Evolutionary conservation across 2,797 vertebrate species (phyloP), one percentile per base, ranked within the genome.

Genomic region (Sternarchorhynchus goeldii): DNA sequence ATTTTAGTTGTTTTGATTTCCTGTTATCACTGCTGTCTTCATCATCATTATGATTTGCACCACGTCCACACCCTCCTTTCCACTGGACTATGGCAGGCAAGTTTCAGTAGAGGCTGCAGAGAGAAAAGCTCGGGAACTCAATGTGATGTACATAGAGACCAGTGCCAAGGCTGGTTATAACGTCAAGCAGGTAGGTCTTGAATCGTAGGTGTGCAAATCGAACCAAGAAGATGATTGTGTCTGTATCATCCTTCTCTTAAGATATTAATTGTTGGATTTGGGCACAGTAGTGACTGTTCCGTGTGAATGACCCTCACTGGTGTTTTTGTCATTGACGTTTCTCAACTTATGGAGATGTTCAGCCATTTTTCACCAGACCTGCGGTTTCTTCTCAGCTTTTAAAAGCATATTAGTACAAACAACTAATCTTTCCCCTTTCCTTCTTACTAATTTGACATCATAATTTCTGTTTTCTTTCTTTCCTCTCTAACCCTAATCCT

Each of bases 81-180:
- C 63, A 41, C 56, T 89, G 89, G 87, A 89, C 87, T 91, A 85
- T 90, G 93, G 87, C 92, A 94, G 94, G 86, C 91, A 95, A 92
- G 90, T 95, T 89, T 95, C 93, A 94, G 65, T 94, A 89, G 93
- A 95, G 89, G 90, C 94, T 86, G 91, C 92, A 83, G 91, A 95
- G 92, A 93, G 93, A 91, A 93, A 93, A 93, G 90, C 92, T 88
- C 91, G 86, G 85, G 92, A 93, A 77, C 90, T 95, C 92, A 93
- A 87, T 92, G 88, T 94, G 92, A 93, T 95, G 93, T 94, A 92
- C 93, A 90, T 93, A 93, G 93, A 95, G 91, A 94, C 90, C 90
- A 94, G 93, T 80, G 91, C 93, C 92, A 91, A 95, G 94, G 92
- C 91, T 89, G 92, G 92, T 84, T 94, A 90, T 93, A 91, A 93